Base-by-base conservation (phyloP, 2,797 vertebrate genomes). In the Cryptoprocta ferox region DNA sequence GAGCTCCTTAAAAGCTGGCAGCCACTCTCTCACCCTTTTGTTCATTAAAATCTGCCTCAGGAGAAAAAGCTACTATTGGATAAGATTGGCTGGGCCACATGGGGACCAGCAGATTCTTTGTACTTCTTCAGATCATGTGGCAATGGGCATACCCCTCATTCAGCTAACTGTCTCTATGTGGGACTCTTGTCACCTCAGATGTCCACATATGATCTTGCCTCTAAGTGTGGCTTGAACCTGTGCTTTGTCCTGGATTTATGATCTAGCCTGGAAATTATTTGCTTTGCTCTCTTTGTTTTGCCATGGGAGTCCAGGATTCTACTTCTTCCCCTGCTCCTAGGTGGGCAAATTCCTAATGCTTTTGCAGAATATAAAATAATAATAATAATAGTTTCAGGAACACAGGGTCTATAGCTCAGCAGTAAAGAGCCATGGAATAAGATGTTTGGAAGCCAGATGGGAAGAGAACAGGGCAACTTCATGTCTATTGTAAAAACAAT, bases 1-100 rank as follows among this genome's bases (percentile, higher is more conserved):
- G 26, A 91, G 66, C 59, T 56, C 75, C 70, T 78, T 70, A 53
- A 70, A 78, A 91, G 53, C 28, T 84, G 50, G 42, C 61, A 50
- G 76, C 30, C 48, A 91, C 28, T 53, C 45, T 35, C 85, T 89
- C 19, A 73, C 8, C 28, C 79, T 84, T 79, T 48, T n/a, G 21
- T 82, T 93, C 86, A 89, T 86, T 86, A 85, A 95, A 82, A 89
- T 94, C 68, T 93, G 39, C 16, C 65, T 61, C 35, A 21, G 28
- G 71, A 78, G 42, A 92, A 70, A 92, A 91, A 39, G 7, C 14
- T 19, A 5, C 37, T 56, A 19, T 48, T 78, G 66, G 24, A 48
- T 73, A 71, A 82, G n/a, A 71, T 2, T 45, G 15, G 32, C 24
- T 42, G 68, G 65, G 86, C 19, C 28, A 8, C 0, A 3, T 26